A percentile compares a stretch with the other conserved stretches of the same genome.
Evolutionary conservation across 2,888 invertebrate species (phyloP).

Genomic region (Polymixis lichenea): DNA sequence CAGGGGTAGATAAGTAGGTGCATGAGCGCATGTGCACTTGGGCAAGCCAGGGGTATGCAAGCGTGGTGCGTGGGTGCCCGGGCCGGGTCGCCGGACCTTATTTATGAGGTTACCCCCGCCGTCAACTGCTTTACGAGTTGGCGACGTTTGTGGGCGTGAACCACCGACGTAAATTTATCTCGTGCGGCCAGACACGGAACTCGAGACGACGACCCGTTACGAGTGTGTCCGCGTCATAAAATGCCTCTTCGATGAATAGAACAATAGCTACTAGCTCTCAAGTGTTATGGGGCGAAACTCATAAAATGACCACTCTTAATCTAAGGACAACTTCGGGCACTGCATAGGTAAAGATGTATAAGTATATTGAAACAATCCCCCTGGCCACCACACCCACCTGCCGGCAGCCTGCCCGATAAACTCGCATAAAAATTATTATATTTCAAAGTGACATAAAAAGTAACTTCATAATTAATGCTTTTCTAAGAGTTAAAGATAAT

Average conservation of each 20-base stretch:
- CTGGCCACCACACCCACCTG: slow-evolving; percentile 18
- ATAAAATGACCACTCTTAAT: slow-evolving; percentile 68
- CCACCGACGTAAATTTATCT: slow-evolving; percentile 81
- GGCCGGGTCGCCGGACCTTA: slow-evolving; percentile 72
- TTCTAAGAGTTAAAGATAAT: slow-evolving; percentile 83
- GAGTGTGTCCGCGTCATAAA: slow-evolving; percentile 80
- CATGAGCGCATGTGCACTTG: slow-evolving; percentile 58
- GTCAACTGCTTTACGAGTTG: slow-evolving; percentile 83
- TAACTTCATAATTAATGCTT: slow-evolving; percentile 81
- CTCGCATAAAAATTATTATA: slow-evolving; percentile 46
- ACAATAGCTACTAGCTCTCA: slow-evolving; percentile 71
- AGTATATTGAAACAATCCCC: slow-evolving; percentile 14
- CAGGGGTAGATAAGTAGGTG: slow-evolving; percentile 54
- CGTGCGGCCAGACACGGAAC: slow-evolving; percentile 75
- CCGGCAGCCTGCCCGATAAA: slow-evolving; percentile 33
- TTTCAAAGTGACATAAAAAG: slow-evolving; percentile 66
- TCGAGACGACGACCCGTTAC: slow-evolving; percentile 69
- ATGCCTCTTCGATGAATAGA: slow-evolving; percentile 83
- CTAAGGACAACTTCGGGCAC: slow-evolving; percentile 31
- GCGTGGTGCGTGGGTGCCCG: slow-evolving; percentile 65
- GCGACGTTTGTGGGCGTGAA: slow-evolving; percentile 81
- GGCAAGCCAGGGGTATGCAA: slow-evolving; percentile 40
- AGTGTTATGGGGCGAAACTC: slow-evolving; percentile 70
- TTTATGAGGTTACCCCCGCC: slow-evolving; percentile 79
- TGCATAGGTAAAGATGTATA: slow-evolving; percentile 28